Base-by-base conservation (phyloP, 2,797 vertebrate genomes). In the Sebastes vulpes region DNA sequence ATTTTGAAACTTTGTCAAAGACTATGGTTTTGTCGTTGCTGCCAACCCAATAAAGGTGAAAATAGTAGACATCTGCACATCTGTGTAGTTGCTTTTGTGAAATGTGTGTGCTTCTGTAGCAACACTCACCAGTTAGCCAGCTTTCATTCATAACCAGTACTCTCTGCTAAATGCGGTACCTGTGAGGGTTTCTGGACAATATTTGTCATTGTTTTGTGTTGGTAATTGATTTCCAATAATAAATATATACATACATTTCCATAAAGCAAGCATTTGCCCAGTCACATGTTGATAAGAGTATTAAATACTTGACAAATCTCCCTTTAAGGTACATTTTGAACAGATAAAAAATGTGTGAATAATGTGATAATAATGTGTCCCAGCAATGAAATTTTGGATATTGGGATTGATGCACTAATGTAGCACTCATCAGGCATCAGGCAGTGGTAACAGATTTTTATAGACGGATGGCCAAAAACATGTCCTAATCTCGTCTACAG, bases 1-100 rank as follows among this genome's bases (percentile, higher is more conserved):
- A 95, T 93, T 95, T 96, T 90, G 12, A 92, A 67, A 92, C 92
- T 93, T 95, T 94, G 95, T 96, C 91, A 93, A 92, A 94, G 75
- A 87, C 85, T 93, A 86, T 94, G 88, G 89, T 95, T 95, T 95
- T 93, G 89, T 92, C 96, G 94, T 96, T 91, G 92, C 91, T 96
- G 93, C 95, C 93, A 93, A 93, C 92, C 78, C 85, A 96, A 96
- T 96, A 96, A 96, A 97, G 80, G 79, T 92, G 60, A 93, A 94
- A 91, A 85, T 85, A 82, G 79, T 89, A 52, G 82, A 88, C 78
- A 79, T 72, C 83, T 42, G 38, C 65, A 76, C 25, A 65, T 82
- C 10, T 70, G 70, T 83, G 70, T 82, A 65, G 60, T 72, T 72
- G 52, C 21, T 75, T 89, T 86, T 86, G 50, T 90, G 56, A 50